Percentiles rank a stretch among this genome's conserved stretches.
Evolutionary conservation across 2,797 vertebrate genomes (phyloP).

Genomic region (Eospalax fontanierii): DNA sequence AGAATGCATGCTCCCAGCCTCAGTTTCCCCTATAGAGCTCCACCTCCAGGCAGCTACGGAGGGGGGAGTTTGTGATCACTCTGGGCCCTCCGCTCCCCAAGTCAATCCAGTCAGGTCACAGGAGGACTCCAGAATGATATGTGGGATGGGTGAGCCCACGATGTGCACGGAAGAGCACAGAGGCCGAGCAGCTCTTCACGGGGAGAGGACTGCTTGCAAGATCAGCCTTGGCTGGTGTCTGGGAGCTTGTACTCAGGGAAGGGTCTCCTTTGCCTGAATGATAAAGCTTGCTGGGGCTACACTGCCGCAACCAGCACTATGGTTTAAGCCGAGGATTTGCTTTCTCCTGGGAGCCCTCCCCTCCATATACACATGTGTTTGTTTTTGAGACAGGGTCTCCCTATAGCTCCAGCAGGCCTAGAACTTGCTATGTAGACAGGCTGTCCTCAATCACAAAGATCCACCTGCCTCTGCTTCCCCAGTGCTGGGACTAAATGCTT

Average conservation of each 20-base stretch:
- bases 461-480: neutral
- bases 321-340: neutral
- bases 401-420: neutral
- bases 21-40: neutral
- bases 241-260: neutral
- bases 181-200: neutral
- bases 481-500: neutral
- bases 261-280: neutral
- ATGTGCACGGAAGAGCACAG: neutral
- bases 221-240: accelerated
- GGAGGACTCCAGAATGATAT: accelerated
- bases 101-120: neutral
- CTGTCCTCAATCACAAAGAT: neutral
- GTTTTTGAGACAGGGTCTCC: too few relatives aligned
- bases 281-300: neutral
- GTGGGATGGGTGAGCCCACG: neutral
- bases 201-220: neutral
- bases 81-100: neutral
- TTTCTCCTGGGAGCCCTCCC: neutral
- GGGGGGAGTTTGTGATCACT: neutral
- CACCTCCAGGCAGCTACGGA: accelerated
- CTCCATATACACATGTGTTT: too few relatives aligned
- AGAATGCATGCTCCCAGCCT: neutral
- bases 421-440: neutral
- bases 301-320: too few relatives aligned